phyloP scores from a whole-genome alignment of 2,888 invertebrate genomes.

The Phoronis australis region DNA sequence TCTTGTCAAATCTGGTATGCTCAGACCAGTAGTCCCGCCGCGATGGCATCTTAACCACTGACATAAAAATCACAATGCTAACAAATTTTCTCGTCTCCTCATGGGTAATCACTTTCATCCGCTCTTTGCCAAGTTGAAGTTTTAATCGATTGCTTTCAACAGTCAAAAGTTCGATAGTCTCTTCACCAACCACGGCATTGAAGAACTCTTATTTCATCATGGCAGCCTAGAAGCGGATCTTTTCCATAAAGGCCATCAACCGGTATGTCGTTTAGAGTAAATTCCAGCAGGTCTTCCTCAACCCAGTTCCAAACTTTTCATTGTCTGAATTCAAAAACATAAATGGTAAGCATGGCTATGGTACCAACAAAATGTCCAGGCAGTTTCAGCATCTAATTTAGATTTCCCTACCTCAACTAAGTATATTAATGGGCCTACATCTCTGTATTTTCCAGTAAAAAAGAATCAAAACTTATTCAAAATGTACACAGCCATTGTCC shows the following conservation, averaged over 20 bases:
- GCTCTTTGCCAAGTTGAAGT: not conserved
- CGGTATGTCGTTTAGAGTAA: not conserved
- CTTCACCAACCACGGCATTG: not conserved
- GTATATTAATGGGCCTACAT: too few relatives aligned
- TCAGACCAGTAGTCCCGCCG: not conserved
- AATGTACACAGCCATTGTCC: not conserved
- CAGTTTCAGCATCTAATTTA: too few relatives aligned
- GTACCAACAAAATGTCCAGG: too few relatives aligned
- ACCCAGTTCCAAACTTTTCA: not conserved
- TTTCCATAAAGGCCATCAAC: not conserved
- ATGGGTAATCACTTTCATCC: not conserved
- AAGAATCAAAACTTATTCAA: not conserved
- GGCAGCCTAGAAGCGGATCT: not conserved
- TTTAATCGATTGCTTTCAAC: conserved; percentile 1
- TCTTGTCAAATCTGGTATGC: not conserved
- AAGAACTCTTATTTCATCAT: not conserved
- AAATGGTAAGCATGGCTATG: too few relatives aligned
- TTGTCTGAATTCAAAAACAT: too few relatives aligned
- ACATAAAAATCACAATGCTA: not conserved
- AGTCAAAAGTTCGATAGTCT: not conserved
- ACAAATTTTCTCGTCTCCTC: not conserved
- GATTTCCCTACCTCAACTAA: too few relatives aligned
- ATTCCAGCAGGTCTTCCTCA: not conserved
- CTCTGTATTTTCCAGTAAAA: too few relatives aligned
- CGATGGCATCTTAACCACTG: not conserved